A percentile compares a stretch with the other conserved stretches of the same genome.
phyloP scores from a whole-genome alignment of 2,888 invertebrate species.

The Isoperla grammatica region DNA sequence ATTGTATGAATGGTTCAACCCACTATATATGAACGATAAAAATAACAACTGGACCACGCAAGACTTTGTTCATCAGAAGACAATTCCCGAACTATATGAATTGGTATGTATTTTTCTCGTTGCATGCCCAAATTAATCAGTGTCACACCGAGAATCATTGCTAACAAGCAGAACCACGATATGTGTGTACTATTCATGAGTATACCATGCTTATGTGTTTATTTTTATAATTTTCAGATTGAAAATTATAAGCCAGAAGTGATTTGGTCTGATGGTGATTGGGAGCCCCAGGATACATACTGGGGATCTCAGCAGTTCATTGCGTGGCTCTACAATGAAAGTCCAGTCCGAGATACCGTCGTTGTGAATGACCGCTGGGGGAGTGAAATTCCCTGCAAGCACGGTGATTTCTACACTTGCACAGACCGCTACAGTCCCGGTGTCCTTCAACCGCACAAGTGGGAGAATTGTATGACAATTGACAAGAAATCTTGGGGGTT shows the following conservation, averaged over 20 bases:
- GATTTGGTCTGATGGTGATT: conserved; percentile 93
- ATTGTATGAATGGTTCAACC: conserved; percentile 83
- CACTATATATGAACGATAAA: conserved; percentile 69
- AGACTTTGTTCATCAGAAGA: conserved; percentile 62
- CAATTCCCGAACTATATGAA: conserved; percentile 75
- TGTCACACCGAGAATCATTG: too few species aligned
- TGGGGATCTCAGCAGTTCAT: conserved; percentile 81
- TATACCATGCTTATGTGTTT: too few species aligned
- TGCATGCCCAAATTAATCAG: not conserved
- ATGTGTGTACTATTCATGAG: too few species aligned
- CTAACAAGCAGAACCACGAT: too few species aligned
- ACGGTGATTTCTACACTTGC: conserved; percentile 87
- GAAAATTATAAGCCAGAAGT: conserved; percentile 56
- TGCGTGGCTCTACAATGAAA: conserved; percentile 88
- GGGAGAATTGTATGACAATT: conserved; percentile 94
- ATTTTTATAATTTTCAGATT: conserved; percentile 35
- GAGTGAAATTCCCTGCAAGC: conserved; percentile 65
- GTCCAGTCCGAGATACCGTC: conserved; percentile 80
- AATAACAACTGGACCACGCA: conserved; percentile 55
- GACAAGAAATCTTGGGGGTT: conserved; percentile 86
- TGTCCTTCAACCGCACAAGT: conserved; percentile 68
- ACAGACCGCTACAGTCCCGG: conserved; percentile 59
- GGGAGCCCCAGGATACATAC: conserved; percentile 78
- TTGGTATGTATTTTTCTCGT: conserved; percentile 45
- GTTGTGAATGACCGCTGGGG: conserved; percentile 97